Percentiles rank a stretch among this genome's conserved stretches.
phyloP scores from a whole-genome alignment of 2,797 vertebrate species.

The Scleropages formosus region DNA sequence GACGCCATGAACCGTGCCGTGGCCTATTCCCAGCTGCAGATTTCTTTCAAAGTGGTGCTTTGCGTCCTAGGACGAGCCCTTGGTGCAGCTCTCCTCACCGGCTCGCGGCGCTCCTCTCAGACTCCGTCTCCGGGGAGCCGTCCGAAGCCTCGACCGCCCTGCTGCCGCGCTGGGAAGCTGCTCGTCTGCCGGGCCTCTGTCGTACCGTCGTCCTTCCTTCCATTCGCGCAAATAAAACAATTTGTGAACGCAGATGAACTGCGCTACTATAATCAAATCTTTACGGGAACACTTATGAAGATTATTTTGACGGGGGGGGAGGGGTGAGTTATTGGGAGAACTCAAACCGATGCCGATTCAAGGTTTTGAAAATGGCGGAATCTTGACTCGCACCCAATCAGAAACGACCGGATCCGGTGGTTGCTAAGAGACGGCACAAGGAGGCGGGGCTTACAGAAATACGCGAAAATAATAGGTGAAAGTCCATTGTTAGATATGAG shows the following conservation, averaged over 20 bases:
- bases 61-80: too few species aligned
- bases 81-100: background rate
- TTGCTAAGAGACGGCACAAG: constrained; percentile 32
- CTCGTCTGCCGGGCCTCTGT: background rate
- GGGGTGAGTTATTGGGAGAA: background rate
- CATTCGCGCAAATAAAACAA: background rate
- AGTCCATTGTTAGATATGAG: background rate
- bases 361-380: constrained; percentile 69
- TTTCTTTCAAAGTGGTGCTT: too few species aligned
- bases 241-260: background rate
- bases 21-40: too few species aligned
- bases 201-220: background rate
- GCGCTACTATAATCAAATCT: background rate
- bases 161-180: background rate
- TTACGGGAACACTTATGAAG: constrained; percentile 2
- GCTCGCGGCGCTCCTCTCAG: background rate
- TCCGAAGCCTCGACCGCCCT: background rate
- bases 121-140: background rate
- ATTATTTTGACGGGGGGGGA: constrained; percentile 24
- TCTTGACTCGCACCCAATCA: constrained; percentile 55
- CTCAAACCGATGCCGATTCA: constrained; percentile 27
- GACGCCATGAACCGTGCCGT: too few species aligned
- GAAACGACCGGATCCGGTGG: constrained; percentile 15
- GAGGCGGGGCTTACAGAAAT: constrained; percentile 3
- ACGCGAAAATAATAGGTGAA: background rate